These are phyloP conservation scores for Spermophilus dauricus DNA, from an alignment of 2,113 vertebrate genomes.

Conservation along the genomic window DNA sequence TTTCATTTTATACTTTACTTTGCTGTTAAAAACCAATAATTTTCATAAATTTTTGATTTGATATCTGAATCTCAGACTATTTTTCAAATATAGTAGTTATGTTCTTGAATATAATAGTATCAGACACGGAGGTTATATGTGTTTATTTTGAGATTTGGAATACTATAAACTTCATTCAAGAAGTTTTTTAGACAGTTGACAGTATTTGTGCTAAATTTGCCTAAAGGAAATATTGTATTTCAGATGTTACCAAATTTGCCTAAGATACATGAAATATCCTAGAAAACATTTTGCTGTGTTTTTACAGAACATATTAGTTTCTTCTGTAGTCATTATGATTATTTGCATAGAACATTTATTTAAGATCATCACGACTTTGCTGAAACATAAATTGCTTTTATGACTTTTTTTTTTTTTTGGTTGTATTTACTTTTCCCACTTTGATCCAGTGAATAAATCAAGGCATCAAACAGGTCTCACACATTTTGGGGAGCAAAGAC, in stretches of 20 bases:
- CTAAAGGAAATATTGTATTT: slow-evolving; percentile 19
- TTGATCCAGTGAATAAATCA: slow-evolving; percentile 34
- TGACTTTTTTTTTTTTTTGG: background rate
- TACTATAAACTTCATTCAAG: background rate
- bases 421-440: slow-evolving; percentile 36
- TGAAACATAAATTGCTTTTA: slow-evolving; percentile 50
- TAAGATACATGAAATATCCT: slow-evolving; percentile 44
- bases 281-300: slow-evolving; percentile 39
- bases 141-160: slow-evolving; percentile 53
- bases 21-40: background rate
- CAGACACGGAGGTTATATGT: slow-evolving; percentile 27
- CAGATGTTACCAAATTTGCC: slow-evolving; percentile 30
- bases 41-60: slow-evolving; percentile 26
- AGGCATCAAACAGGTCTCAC: slow-evolving; percentile 32
- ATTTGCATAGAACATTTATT: slow-evolving; percentile 1
- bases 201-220: slow-evolving; percentile 52
- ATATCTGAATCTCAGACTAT: slow-evolving; percentile 49
- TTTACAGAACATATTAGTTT: background rate
- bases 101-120: slow-evolving; percentile 17
- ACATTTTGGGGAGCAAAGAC: slow-evolving; percentile 1
- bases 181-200: slow-evolving; percentile 38
- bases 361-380: slow-evolving; percentile 5
- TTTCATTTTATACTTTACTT: slow-evolving; percentile 27
- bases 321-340: background rate
- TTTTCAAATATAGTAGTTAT: background rate